These are phyloP conservation scores for Crossaster papposus DNA, from an alignment of 53 echinoderm and acorn worm genomes.

Conservation along the genomic window DNA sequence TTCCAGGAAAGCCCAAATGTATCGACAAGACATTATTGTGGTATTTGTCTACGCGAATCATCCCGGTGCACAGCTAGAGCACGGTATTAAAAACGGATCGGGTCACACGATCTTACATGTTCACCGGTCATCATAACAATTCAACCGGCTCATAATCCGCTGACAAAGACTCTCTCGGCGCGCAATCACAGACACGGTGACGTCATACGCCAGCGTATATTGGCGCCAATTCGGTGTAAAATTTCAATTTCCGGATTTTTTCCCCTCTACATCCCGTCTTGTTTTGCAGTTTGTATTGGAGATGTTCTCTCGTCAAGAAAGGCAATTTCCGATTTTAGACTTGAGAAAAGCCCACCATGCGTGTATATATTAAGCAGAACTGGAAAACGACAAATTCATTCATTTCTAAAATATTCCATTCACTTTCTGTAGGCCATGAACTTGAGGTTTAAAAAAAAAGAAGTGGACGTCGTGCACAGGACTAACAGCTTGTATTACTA, in stretches of 20 bases:
- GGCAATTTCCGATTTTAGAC: not conserved
- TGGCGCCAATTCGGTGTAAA: constrained; percentile 47
- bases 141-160: not conserved
- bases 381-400: no score
- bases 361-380: not conserved
- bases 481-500: no score
- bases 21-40: not conserved
- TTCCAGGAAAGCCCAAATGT: not conserved
- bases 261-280: not conserved
- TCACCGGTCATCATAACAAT: constrained; percentile 10
- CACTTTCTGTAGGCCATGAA: no score
- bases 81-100: not conserved
- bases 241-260: constrained; percentile 38
- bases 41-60: not conserved
- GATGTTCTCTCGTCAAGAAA: not conserved
- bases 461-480: no score
- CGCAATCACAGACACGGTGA: constrained; percentile 20
- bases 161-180: not conserved
- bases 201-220: constrained; percentile 23
- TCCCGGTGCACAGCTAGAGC: not conserved
- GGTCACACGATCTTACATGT: constrained; percentile 3
- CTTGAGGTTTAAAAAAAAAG: no score
- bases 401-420: no score
- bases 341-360: not conserved
- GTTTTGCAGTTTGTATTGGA: not conserved